phyloP scores from a whole-genome alignment of 2,797 vertebrate species.

The Eidolon dupreanum region DNA sequence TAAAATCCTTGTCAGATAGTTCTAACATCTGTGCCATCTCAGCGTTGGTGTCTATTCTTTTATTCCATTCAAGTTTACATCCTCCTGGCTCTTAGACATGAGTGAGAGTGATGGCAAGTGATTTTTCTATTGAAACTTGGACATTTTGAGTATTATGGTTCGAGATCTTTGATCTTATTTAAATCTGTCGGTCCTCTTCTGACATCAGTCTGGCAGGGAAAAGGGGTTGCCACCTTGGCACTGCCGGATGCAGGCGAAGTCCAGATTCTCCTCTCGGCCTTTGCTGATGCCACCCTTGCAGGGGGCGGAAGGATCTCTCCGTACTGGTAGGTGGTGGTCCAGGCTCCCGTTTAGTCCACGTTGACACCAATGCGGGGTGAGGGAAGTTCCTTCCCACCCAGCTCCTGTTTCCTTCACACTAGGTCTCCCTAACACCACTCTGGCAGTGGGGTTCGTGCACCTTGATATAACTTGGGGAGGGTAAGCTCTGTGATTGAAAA shows the following conservation, averaged over 20 bases:
- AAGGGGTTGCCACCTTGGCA: neutral
- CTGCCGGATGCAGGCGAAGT: neutral
- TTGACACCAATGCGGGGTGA: neutral
- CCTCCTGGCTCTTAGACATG: neutral
- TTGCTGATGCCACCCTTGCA: neutral
- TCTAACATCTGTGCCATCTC: neutral
- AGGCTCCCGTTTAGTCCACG: neutral
- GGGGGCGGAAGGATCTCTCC: neutral
- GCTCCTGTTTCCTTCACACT: neutral
- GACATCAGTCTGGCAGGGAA: neutral
- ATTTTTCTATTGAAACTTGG: neutral
- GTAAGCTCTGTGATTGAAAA: neutral
- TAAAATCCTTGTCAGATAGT: neutral
- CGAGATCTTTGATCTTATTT: neutral
- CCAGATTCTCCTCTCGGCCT: neutral
- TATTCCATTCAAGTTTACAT: neutral
- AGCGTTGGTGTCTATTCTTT: neutral
- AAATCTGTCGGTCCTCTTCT: neutral
- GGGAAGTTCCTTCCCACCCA: neutral
- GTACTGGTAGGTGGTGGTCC: neutral
- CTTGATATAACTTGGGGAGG: neutral
- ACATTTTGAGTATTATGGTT: neutral
- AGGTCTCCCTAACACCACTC: neutral
- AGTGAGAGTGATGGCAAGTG: neutral
- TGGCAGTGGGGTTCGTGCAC: neutral